These are phyloP conservation scores for Cuculus canorus DNA, from an alignment of 2,797 vertebrate genomes.

Conservation along the genomic window DNA sequence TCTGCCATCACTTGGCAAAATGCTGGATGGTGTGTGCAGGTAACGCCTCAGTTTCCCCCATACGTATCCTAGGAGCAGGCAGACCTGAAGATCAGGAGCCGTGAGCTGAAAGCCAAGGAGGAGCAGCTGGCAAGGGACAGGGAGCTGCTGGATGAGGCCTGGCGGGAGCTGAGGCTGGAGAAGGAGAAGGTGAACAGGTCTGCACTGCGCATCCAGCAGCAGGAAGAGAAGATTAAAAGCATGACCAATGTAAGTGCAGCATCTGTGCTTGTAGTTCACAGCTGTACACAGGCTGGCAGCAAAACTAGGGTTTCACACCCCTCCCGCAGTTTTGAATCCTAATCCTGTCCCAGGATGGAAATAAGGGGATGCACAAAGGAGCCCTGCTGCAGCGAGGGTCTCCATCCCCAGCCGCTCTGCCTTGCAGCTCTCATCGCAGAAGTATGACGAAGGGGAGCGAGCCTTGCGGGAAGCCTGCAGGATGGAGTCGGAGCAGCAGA, in stretches of 20 bases:
- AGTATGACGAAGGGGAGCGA: conserved; percentile 81
- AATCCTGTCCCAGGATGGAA: not conserved
- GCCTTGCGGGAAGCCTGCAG: conserved; percentile 77
- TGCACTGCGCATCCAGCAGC: conserved; percentile 74
- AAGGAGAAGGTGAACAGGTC: conserved; percentile 80
- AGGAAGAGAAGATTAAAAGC: conserved; percentile 82
- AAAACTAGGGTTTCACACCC: not conserved
- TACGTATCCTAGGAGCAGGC: conserved; percentile 82
- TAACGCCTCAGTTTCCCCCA: not conserved
- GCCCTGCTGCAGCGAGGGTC: not conserved
- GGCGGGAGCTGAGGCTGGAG: conserved; percentile 82
- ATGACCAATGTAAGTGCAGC: conserved; percentile 80
- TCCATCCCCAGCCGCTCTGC: not conserved
- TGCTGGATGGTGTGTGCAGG: not conserved
- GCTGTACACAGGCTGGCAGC: rapidly evolving
- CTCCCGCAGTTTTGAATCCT: not conserved
- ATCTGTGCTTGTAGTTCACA: too few species aligned
- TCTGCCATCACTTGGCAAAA: not conserved
- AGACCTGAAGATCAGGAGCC: conserved; percentile 81
- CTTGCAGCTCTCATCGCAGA: conserved; percentile 82
- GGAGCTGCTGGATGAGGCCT: conserved; percentile 79
- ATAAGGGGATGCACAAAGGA: not conserved
- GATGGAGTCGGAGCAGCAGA: conserved; percentile 79
- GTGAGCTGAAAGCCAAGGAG: conserved; percentile 82
- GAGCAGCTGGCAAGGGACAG: conserved; percentile 73